Evolutionary conservation across 2,888 invertebrate genomes (phyloP), one percentile per base, ranked within the genome.

Genomic region (Epinotia nisella): DNA sequence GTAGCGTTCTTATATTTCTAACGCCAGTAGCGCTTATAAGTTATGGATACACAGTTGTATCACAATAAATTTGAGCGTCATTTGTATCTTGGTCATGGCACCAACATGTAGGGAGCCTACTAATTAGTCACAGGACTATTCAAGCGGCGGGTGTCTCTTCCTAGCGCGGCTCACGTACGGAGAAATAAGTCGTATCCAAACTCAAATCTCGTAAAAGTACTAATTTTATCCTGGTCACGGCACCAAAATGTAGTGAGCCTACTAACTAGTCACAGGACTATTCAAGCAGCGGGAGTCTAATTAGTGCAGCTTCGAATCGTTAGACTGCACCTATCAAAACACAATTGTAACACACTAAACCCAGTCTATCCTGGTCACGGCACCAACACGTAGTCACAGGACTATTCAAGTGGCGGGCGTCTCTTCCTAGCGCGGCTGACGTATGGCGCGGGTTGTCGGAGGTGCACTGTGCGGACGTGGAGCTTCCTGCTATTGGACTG

Each of bases 401-500:
- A 5, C 29, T 56, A 67, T 10, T 71, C 71, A 2, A 71, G 49
- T 2, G 53, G n/a, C 55, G 66, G 66, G 1, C 67, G 67, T 4
- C 72, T 67, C 19, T 72, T 72, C 56, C 72, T 68, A 21, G 78
- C 78, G 19, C 83, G 79, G 74, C 84, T 84, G 75, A 87, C 76
- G 79, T 87, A 87, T 0, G 88, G 88, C 75, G 86, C 84, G 13
- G 88, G 87, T 65, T 85, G 85, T 56, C 83, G 83, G 7, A 86
- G 79, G 76, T 88, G 88, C 3, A 89, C 89, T 0, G 87, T 88
- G 7, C 82, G 78, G 10, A 90, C 87, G 83, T 90, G 90, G 19
- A 90, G 82, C 64, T 89, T 90, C 66, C 89, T 80, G 73, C 87
- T 88, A 79, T 88, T 89, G 64, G 90, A 88, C 79, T 90, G 89